Evolutionary conservation across 1,140 invertebrate species (phyloP).

Genomic region (Apocrypta bakeri): DNA sequence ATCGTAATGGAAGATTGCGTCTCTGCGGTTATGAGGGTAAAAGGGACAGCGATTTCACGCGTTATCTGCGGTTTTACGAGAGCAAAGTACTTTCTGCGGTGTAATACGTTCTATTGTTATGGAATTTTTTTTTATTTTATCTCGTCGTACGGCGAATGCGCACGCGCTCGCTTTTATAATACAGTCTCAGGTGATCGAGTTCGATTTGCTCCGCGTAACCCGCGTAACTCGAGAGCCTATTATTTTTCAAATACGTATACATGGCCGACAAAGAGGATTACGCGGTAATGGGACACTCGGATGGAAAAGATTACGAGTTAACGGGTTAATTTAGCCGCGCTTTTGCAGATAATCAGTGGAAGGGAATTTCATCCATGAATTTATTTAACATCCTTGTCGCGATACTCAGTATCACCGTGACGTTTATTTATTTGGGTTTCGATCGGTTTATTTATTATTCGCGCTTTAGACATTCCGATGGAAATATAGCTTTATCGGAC

Average conservation of each 20-base stretch:
- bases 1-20: neutral
- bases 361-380: too few relatives aligned
- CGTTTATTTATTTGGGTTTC: too few relatives aligned
- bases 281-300: neutral
- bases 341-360: too few relatives aligned
- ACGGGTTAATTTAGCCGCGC: neutral
- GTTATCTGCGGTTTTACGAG: neutral
- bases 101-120: neutral
- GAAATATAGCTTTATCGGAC: too few relatives aligned
- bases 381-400: too few relatives aligned
- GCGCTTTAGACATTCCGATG: too few relatives aligned
- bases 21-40: neutral
- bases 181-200: neutral
- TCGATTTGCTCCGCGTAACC: neutral
- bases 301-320: constrained; percentile 2
- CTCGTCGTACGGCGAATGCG: neutral
- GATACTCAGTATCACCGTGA: too few relatives aligned
- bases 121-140: neutral
- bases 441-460: too few relatives aligned
- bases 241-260: neutral
- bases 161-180: neutral
- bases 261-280: constrained; percentile 6
- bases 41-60: neutral
- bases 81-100: neutral
- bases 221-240: neutral